A percentile compares a stretch with the other conserved stretches of the same genome.
Conservation (phyloP, 2,113 vertebrate genomes). For the Sturnira hondurensis region DNA sequence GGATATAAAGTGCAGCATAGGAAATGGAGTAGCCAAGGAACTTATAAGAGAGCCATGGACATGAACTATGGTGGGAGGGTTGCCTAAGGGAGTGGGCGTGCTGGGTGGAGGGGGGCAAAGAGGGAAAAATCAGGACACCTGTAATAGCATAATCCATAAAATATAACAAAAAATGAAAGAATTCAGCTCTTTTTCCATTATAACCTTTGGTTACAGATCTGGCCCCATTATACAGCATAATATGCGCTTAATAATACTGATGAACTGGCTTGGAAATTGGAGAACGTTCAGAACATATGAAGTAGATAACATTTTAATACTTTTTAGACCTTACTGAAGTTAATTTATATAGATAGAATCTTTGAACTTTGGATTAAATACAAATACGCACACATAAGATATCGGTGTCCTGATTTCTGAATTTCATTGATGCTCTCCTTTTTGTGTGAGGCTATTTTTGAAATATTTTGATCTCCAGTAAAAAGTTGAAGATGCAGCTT, state of each 20-base stretch:
- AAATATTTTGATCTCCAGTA: neutral
- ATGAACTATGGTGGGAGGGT: too few species aligned
- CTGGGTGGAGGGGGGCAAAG: too few species aligned
- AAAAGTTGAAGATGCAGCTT: neutral
- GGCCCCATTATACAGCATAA: neutral
- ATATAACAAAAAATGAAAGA: neutral
- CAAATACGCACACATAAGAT: neutral
- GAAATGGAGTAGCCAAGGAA: too few species aligned
- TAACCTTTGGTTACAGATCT: constrained; percentile 31
- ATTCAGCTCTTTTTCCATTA: constrained; percentile 26
- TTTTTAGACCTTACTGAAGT: neutral
- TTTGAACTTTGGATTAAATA: constrained; percentile 28
- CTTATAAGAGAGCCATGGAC: too few species aligned
- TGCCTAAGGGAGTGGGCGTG: too few species aligned
- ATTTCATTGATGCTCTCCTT: neutral
- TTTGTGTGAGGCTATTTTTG: neutral
- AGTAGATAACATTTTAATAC: constrained; percentile 16
- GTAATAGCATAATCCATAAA: too few species aligned
- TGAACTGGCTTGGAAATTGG: constrained; percentile 13
- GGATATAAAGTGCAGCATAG: too few species aligned
- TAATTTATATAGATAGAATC: neutral
- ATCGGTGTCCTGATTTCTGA: neutral
- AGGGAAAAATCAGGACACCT: too few species aligned
- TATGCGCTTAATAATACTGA: constrained; percentile 41
- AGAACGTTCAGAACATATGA: constrained; percentile 29